A percentile compares a stretch with the other conserved stretches of the same genome.
These are phyloP conservation scores for Sparus aurata DNA, from an alignment of 2,797 vertebrate species.

Conservation along the genomic window DNA sequence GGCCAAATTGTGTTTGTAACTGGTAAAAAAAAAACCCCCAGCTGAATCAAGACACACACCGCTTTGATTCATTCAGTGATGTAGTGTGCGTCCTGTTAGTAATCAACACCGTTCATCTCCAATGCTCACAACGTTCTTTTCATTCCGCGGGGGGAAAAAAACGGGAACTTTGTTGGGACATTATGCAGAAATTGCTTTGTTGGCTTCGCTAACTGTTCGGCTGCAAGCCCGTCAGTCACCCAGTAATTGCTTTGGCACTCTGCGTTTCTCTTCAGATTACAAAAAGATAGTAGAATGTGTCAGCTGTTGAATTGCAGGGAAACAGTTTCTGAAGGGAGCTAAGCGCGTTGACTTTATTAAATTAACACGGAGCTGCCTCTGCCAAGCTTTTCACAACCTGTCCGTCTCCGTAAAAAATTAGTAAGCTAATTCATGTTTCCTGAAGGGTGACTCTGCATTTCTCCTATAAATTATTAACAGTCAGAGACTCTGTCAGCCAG, in stretches of 20 bases:
- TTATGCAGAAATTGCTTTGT: conserved; percentile 52
- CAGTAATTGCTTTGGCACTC: conserved; percentile 67
- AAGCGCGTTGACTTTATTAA: conserved; percentile 55
- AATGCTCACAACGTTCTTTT: background rate
- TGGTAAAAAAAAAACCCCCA: background rate
- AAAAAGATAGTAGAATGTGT: conserved; percentile 58
- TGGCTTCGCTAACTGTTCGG: conserved; percentile 40
- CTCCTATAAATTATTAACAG: conserved; percentile 32
- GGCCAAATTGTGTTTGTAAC: background rate
- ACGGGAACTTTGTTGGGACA: conserved; percentile 45
- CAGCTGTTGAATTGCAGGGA: conserved; percentile 60
- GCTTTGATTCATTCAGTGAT: background rate
- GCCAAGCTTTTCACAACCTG: conserved; percentile 39
- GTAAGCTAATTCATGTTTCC: conserved; percentile 43
- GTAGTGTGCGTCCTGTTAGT: background rate
- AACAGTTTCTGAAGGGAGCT: conserved; percentile 44
- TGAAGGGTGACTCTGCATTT: conserved; percentile 52
- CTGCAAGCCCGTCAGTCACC: conserved; percentile 55
- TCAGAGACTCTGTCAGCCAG: conserved; percentile 18
- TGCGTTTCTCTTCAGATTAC: conserved; percentile 54
- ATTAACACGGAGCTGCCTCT: conserved; percentile 47
- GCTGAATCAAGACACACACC: background rate
- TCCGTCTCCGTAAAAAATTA: conserved; percentile 31
- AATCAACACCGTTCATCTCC: background rate
- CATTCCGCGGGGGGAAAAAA: background rate